Conservation (phyloP, 2,888 invertebrate species). For the Diplazon laetatorius region DNA sequence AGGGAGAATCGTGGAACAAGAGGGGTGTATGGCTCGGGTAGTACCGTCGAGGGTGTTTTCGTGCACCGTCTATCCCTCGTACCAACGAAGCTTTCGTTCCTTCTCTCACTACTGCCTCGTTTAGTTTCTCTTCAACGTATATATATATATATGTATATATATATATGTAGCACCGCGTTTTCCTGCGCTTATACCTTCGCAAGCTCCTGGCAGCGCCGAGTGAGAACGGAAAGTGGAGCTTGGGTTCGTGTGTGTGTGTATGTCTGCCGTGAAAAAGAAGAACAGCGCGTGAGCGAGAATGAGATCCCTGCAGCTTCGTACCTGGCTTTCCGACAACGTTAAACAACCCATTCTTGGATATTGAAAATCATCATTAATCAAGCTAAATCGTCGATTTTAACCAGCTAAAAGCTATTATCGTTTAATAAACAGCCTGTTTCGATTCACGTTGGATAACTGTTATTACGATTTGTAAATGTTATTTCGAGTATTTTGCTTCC, state of each 20-base stretch:
- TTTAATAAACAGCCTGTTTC: constrained; percentile 19
- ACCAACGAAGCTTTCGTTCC: constrained; percentile 40
- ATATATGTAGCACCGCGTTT: constrained; percentile 54
- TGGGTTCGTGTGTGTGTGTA: constrained; percentile 49
- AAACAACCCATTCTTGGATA: constrained; percentile 60
- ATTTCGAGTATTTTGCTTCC: no score
- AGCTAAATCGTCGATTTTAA: constrained; percentile 40
- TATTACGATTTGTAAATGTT: background rate
- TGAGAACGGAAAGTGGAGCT: constrained; percentile 42
- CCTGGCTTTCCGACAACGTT: constrained; percentile 31
- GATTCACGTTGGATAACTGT: constrained; percentile 1
- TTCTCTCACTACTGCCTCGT: constrained; percentile 31
- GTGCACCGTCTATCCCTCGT: constrained; percentile 51
- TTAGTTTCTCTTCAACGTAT: constrained; percentile 45
- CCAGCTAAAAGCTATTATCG: constrained; percentile 37
- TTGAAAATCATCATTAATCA: constrained; percentile 61
- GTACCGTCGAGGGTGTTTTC: constrained; percentile 59
- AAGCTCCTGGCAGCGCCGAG: constrained; percentile 20
- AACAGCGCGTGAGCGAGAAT: constrained; percentile 23
- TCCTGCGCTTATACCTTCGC: constrained; percentile 37
- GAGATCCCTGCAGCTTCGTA: constrained; percentile 31
- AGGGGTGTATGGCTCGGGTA: constrained; percentile 46
- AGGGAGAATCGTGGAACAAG: no score
- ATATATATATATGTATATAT: no score
- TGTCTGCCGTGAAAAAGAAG: constrained; percentile 51